Evolutionary conservation across 2,888 invertebrate genomes (phyloP).

Genomic region (Heliconius charithonia): DNA sequence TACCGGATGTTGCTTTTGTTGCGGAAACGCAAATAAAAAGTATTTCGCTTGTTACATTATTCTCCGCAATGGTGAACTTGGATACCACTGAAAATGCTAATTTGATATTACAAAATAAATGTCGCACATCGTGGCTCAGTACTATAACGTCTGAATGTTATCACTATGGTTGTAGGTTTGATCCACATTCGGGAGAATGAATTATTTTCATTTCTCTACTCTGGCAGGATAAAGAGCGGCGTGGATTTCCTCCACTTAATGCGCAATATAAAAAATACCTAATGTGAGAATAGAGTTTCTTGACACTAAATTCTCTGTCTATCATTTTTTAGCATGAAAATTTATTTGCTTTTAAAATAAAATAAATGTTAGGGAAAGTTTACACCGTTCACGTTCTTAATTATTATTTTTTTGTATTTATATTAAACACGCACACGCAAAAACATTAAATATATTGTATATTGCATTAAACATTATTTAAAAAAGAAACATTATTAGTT

Average conservation of each 20-base stretch:
- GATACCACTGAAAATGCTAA: background rate
- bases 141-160: background rate
- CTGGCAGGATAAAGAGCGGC: too few species aligned
- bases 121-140: background rate
- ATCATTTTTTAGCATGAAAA: background rate
- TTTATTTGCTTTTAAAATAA: too few species aligned
- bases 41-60: slow-evolving; percentile 4
- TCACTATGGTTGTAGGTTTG: background rate
- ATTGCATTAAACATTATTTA: too few species aligned
- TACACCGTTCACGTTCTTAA: too few species aligned
- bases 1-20: slow-evolving; percentile 9
- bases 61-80: background rate
- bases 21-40: slow-evolving; percentile 15
- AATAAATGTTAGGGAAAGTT: too few species aligned
- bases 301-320: background rate
- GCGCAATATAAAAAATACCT: too few species aligned
- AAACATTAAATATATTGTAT: background rate
- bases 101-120: background rate
- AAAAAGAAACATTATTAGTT: background rate
- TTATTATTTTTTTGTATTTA: background rate
- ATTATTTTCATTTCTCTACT: background rate
- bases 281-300: background rate
- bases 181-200: rapidly evolving
- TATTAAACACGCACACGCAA: background rate
- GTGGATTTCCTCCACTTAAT: too few species aligned